Conservation (phyloP, 92 coral and sea anemone species). For the Epizoanthus rinbou region DNA sequence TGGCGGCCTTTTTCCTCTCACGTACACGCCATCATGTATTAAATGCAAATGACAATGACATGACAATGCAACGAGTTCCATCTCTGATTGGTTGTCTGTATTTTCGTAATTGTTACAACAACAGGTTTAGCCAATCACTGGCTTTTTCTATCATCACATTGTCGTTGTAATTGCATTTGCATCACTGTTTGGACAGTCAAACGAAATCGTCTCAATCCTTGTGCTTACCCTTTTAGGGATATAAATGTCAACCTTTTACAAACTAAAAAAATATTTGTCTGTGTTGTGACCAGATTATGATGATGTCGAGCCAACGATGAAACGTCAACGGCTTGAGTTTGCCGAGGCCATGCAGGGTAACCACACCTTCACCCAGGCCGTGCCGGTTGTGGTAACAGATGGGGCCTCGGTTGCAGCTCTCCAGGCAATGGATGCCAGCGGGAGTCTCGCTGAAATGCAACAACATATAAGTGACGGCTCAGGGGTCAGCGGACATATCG, state of each 20-base stretch:
- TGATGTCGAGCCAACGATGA: slow-evolving; percentile 79
- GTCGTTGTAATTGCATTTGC: no score
- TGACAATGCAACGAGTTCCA: no score
- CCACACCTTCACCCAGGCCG: slow-evolving; percentile 88
- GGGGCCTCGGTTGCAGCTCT: slow-evolving; percentile 99
- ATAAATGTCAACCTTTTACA: no score
- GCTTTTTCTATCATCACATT: no score
- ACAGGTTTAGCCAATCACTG: no score
- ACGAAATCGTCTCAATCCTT: no score
- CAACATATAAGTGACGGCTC: slow-evolving; percentile 93
- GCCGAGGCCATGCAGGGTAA: slow-evolving; percentile 77
- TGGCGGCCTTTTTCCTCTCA: no score
- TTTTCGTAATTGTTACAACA: no score
- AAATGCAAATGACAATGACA: no score
- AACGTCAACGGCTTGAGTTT: slow-evolving; percentile 94
- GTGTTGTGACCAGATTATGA: slow-evolving; percentile 49
- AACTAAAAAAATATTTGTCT: not conserved
- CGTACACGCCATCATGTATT: no score
- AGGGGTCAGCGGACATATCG: slow-evolving; percentile 83
- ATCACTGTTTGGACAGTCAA: not conserved
- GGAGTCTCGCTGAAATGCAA: slow-evolving; percentile 86
- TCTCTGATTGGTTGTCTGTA: no score
- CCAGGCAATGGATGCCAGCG: slow-evolving; percentile 84
- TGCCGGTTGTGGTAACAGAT: slow-evolving; percentile 93
- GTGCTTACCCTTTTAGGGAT: no score